Evolutionary conservation across 2,797 vertebrate species (phyloP).

Genomic region (Arvicola amphibius): DNA sequence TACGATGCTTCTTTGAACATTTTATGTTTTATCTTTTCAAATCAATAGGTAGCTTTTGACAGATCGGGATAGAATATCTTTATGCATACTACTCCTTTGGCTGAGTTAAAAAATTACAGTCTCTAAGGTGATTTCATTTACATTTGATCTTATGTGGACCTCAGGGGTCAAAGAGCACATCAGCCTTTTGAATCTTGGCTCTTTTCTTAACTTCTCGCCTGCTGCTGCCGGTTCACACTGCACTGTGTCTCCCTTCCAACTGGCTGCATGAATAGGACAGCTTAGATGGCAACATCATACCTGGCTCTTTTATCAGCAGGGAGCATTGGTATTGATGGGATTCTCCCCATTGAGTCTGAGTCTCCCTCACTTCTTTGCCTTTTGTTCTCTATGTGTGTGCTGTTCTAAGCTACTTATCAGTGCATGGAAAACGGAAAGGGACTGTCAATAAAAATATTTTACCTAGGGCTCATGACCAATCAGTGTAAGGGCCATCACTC

Average conservation of each 20-base stretch:
- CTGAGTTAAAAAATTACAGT: slow-evolving; percentile 81
- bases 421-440: slow-evolving; percentile 58
- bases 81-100: slow-evolving; percentile 79
- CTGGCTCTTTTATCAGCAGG: slow-evolving; percentile 73
- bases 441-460: slow-evolving; percentile 80
- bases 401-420: slow-evolving; percentile 72
- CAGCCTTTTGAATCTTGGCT: slow-evolving; percentile 70
- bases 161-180: slow-evolving; percentile 75
- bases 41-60: slow-evolving; percentile 79
- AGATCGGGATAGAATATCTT: slow-evolving; percentile 73
- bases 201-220: slow-evolving; percentile 66
- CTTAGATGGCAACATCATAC: slow-evolving; percentile 51
- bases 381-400: neutral
- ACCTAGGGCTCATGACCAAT: slow-evolving; percentile 72
- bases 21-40: slow-evolving; percentile 77
- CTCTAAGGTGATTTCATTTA: slow-evolving; percentile 84
- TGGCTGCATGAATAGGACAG: slow-evolving; percentile 61
- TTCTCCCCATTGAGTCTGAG: slow-evolving; percentile 45
- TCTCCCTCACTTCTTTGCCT: slow-evolving; percentile 40
- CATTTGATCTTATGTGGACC: slow-evolving; percentile 80
- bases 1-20: slow-evolving; percentile 79
- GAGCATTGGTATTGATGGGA: slow-evolving; percentile 62
- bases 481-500: slow-evolving; percentile 72
- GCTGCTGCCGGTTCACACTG: neutral
- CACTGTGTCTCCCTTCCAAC: neutral